Evolutionary conservation across 1,140 invertebrate species (phyloP).

Genomic region (Drosophila ercepeae): DNA sequence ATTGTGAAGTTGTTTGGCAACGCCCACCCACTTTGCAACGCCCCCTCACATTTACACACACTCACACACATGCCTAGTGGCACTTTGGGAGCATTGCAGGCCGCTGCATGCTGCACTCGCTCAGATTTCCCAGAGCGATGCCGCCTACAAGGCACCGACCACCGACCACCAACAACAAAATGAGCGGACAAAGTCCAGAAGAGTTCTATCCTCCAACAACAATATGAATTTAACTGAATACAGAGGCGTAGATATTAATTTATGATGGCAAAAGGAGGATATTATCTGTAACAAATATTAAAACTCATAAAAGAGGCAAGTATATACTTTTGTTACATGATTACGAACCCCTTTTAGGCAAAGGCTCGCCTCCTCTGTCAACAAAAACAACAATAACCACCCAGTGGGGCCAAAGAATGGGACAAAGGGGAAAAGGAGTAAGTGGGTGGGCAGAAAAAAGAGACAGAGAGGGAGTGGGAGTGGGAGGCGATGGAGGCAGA

Average conservation of each 20-base stretch:
- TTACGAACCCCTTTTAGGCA: constrained; percentile 5
- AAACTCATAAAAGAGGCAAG: neutral
- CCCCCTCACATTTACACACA: constrained; percentile 14
- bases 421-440: constrained; percentile 29
- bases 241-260: neutral
- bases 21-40: constrained; percentile 33
- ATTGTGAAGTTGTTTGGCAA: constrained; percentile 39
- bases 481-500: neutral
- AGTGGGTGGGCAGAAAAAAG: constrained; percentile 2
- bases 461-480: constrained; percentile 2
- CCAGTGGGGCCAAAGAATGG: constrained; percentile 23
- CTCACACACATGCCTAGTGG: constrained; percentile 28
- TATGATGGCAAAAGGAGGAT: neutral
- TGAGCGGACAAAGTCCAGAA: constrained; percentile 48
- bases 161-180: constrained; percentile 42
- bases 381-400: constrained; percentile 29
- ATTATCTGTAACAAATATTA: neutral
- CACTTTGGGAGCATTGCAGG: constrained; percentile 30
- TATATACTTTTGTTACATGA: neutral
- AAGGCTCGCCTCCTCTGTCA: constrained; percentile 25
- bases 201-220: constrained; percentile 30
- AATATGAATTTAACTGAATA: constrained; percentile 10
- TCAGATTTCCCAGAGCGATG: constrained; percentile 74
- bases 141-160: constrained; percentile 51
- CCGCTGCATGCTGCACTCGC: constrained; percentile 63